Base-by-base conservation (phyloP, 2,113 vertebrate species). In the Smithornis capensis region DNA sequence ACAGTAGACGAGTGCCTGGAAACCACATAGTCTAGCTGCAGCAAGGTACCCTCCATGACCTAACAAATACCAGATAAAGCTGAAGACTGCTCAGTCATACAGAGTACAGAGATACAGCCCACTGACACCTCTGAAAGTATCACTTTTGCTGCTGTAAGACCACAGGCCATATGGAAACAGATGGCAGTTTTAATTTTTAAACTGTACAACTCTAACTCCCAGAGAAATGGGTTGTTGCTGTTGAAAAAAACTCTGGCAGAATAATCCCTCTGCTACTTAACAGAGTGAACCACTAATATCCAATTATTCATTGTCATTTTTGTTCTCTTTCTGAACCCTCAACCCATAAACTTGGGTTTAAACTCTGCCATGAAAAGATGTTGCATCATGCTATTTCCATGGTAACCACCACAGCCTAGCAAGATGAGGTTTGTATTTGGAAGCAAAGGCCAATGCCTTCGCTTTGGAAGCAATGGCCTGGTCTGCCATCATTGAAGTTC, bases 21-120 rank as follows among this genome's bases (percentile, higher is more conserved):
- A 88, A 83, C 33, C 7, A 40, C 7, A 25, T 18, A 50, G 37
- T 27, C 14, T 9, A 23, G 3, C 12, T 71, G 24, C 6, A 44
- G 14, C 3, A 1, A 0, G 0, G 15, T 75, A 57, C 4, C 7
- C 4, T 50, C 44, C 9, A 17, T 5, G 7, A 13, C 52, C 33
- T 83, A 75, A 62, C 24, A 77, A 85, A 35, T 4, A 3, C 12
- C 18, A 57, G 15, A 12, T 8, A 31, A 29, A 62, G 19, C 7
- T 67, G 55, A 56, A 83, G 15, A 31, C 11, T 60, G 6, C 5
- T 71, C 16, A 40, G 12, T 71, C 55, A 67, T 35, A 42, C 2
- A 27, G 31, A n/a, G 33, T 22, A 14, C 14, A 5, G 3, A 79
- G 49, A 56, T 31, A n/a, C 16, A 50, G 31, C 17, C 19, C 67